Percentiles rank a stretch among this genome's conserved stretches.
Conservation (phyloP, 1,140 invertebrate species). For the Drosophila triauraria region DNA sequence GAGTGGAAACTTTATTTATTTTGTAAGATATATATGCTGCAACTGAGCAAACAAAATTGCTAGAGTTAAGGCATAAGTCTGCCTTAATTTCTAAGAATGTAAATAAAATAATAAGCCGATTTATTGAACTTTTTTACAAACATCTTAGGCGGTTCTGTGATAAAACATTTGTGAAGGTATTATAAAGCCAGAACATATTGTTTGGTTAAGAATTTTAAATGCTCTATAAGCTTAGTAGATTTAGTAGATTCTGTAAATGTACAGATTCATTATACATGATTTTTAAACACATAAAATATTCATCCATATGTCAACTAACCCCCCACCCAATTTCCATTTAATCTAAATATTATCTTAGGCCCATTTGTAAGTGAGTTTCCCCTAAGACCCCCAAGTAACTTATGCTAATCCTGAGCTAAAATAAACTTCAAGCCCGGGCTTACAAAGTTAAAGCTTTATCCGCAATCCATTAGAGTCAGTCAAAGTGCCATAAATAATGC, state of each 20-base stretch:
- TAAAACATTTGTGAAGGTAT: too few relatives aligned
- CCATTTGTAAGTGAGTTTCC: neutral
- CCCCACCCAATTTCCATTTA: neutral
- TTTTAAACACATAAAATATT: neutral
- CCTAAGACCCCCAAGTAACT: neutral
- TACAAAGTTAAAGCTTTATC: constrained; percentile 21
- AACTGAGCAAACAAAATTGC: neutral
- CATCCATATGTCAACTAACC: too few relatives aligned
- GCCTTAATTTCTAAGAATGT: neutral
- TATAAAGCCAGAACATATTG: too few relatives aligned
- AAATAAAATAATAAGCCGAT: too few relatives aligned
- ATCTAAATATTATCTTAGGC: neutral
- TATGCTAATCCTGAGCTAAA: constrained; percentile 6
- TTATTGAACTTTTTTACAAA: too few relatives aligned
- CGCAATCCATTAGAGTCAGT: constrained; percentile 49
- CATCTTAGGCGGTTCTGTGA: too few relatives aligned
- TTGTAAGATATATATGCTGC: neutral
- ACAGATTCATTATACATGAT: too few relatives aligned
- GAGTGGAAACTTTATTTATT: constrained; percentile 35
- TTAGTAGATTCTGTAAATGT: too few relatives aligned
- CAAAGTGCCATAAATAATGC: constrained; percentile 52
- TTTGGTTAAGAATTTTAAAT: too few relatives aligned
- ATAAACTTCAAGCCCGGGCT: neutral
- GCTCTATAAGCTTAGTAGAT: too few relatives aligned
- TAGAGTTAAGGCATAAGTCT: neutral